Base-by-base conservation (phyloP, 2,113 vertebrate species). In the Ceyx cyanopectus region DNA sequence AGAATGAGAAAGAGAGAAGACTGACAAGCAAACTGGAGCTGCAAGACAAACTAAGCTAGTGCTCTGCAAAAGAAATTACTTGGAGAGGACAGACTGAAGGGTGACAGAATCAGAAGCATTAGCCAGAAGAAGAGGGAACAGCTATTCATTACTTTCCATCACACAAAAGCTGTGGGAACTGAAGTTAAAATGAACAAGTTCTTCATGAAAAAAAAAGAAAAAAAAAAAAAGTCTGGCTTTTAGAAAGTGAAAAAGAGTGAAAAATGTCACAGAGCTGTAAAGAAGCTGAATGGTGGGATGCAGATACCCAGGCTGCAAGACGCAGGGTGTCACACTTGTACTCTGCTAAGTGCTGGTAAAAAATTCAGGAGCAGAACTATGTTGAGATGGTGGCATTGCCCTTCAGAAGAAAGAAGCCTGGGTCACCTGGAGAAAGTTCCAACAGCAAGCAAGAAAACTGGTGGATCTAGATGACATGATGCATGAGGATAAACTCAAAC, bases 121-220 rank as follows among this genome's bases (percentile, higher is more conserved):
- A 88, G 88, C 76, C 73, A 73, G 72, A 65, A 91, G 84, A 95
- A 93, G 26, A 84, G 56, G 65, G 63, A 96, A 81, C 5, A 92
- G 91, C 73, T 96, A 27, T 83, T 94, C 91, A 88, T 90, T 94
- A 83, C 88, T 85, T 90, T 53, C 85, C 60, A 66, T 3, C 65
- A 65, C 68, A 94, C 65, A 96, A 85, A 94, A 90, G 86, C 86
- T 77, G 56, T 22, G 46, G 51, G 56, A 93, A 94, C 67, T 87
- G 80, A 80, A 88, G 91, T 83, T 67, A 93, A 93, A 95, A 92
- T 56, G 88, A 92, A 37, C 61, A 70, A 81, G 66, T 78, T 88
- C 60, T 96, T 77, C 60, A 77, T 56, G 7, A 41, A 53, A 45
- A 45, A 45, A 45, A 45, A 50, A 50, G 23, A n/a, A n/a, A n/a